These are phyloP conservation scores for Lasioglossum lativentre DNA, from an alignment of 2,888 invertebrate species.

Conservation along the genomic window DNA sequence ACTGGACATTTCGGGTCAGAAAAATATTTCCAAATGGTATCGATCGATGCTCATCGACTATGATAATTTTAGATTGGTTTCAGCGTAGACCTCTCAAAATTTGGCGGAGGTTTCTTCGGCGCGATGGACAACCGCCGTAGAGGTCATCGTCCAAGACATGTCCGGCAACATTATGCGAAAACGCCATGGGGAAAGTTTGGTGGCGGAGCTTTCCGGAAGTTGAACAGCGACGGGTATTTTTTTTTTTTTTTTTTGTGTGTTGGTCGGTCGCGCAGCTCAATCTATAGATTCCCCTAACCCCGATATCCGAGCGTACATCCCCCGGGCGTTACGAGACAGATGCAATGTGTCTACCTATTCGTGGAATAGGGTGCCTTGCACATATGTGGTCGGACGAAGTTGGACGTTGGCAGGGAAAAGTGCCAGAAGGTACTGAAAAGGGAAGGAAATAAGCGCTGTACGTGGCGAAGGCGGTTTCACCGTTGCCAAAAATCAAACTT, in stretches of 20 bases:
- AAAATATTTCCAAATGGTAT: too few relatives aligned
- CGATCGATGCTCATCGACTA: background rate
- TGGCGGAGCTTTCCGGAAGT: background rate
- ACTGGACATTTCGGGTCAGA: too few relatives aligned
- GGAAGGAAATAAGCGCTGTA: slow-evolving; percentile 64
- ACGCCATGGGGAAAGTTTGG: background rate
- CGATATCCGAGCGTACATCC: slow-evolving; percentile 36
- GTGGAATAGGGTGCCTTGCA: slow-evolving; percentile 46
- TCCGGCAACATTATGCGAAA: background rate
- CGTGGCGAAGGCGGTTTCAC: slow-evolving; percentile 36
- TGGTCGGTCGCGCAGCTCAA: slow-evolving; percentile 20
- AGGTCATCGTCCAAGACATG: background rate
- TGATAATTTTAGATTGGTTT: background rate
- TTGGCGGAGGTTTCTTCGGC: background rate
- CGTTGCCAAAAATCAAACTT: slow-evolving; percentile 71
- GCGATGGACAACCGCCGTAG: background rate
- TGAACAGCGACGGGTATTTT: slow-evolving; percentile 28
- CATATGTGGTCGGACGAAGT: slow-evolving; percentile 59
- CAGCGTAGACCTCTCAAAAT: background rate
- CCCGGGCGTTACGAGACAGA: slow-evolving; percentile 53
- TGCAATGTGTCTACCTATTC: slow-evolving; percentile 58
- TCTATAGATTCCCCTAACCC: slow-evolving; percentile 34
- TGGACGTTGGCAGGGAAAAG: slow-evolving; percentile 66
- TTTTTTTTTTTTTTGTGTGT: slow-evolving; percentile 3
- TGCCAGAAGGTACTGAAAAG: slow-evolving; percentile 66